Evolutionary conservation across 2,888 invertebrate genomes (phyloP), one percentile per base, ranked within the genome.

Genomic region (Corythucha ciliata): DNA sequence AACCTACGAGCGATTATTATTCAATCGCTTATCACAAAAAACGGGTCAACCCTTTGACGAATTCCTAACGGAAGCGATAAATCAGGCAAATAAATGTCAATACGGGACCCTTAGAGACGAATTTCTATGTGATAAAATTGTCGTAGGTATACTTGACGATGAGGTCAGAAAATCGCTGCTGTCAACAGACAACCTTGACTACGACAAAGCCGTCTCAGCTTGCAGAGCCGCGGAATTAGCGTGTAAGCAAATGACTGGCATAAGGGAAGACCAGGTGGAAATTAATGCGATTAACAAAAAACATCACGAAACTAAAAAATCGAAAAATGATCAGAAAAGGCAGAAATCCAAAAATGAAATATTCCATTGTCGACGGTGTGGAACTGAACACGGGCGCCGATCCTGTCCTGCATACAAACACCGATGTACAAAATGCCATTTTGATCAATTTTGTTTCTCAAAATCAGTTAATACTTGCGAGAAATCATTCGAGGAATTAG

Each of bases 121-220:
- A 18, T 47, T 47, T 22, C 20, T 47, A 4, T 36, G 48, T 18
- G 46, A 46, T 22, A 46, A 46, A 46, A 46, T 46, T 4, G 46
- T 46, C 20, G 20, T 46, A 5, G 46, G 46, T 20, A 46, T 34
- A 24, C 34, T 46, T 20, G 46, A 46, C 18, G 46, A 46, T 21
- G 46, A 39, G 8, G 48, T 47, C 4, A 7, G 48, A 4, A 47
- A 47, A 37, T 20, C 36, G 14, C 25, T 47, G 4, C 24, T 47
- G 6, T 36, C 36, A 12, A 22, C 6, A 39, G 48, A 48, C 14
- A 22, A 25, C 26, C 18, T 48, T 3, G 12, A 7, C 3, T 48
- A 41, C 5, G 48, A 48, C 16, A 48, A 39, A 24, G 48, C 48
- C 12, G 39, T 48, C 16, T 24, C 12, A 8, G 32, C n/a, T 7